Evolutionary conservation across 2,797 vertebrate species (phyloP), one percentile per base, ranked within the genome.

Genomic region (Heterohyrax brucei): DNA sequence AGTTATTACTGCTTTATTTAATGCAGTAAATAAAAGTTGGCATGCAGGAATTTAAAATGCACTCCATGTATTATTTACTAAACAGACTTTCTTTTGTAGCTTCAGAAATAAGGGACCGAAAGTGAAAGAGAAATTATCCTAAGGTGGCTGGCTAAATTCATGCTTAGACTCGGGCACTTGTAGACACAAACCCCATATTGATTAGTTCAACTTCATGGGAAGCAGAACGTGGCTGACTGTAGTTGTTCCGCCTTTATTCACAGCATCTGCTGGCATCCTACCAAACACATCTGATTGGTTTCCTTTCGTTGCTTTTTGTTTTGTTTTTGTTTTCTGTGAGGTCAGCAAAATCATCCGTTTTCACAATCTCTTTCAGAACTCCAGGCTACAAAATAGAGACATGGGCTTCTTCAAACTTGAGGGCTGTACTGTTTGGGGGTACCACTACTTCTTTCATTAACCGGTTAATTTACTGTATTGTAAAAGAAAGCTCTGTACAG

Each of bases 311-410:
- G 73, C 50, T 95, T 94, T 96, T 93, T 92, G 53, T 96, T 96
- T 77, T 39, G 39, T 39, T 56, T 95, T 93, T 94, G 66, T 94
- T 97, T 96, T 89, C 95, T 95, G 19, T 95, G 84, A 95, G 78
- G 95, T 97, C 87, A 95, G 91, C 95, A 96, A 95, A 97, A 96
- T 62, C 81, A 94, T 72, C 75, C 80, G 59, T 95, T 97, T 85
- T 96, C 85, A 96, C 86, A 66, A 46, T 92, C 79, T 76, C 46
- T 87, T 50, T 82, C 95, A 64, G 62, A 96, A 93, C 76, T 88
- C 88, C 44, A 92, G 66, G 85, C 89, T 50, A 92, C 62, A 89
- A 94, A 97, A 82, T 8, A 85, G 79, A 94, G 72, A 93, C 93
- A 97, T 72, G 89, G 68, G 78, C 26, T 94, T 94, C 80, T 97